Conservation (phyloP, 2,113 vertebrate genomes). For the Aramus guarauna region DNA sequence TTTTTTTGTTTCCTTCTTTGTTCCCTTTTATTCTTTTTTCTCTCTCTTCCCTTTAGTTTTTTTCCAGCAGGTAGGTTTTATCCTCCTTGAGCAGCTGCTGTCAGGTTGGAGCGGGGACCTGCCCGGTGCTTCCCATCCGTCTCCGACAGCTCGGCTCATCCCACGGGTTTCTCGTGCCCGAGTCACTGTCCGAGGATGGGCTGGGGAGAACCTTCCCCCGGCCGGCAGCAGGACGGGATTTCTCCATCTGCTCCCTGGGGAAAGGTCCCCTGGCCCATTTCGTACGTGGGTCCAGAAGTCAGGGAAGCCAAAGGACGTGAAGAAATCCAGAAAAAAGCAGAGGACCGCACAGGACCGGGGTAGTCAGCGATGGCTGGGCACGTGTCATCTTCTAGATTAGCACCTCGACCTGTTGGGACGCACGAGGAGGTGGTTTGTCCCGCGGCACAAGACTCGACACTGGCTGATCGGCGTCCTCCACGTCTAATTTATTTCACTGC, state of each 20-base stretch:
- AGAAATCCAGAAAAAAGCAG: not conserved
- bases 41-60: not conserved
- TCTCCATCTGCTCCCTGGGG: not conserved
- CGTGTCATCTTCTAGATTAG: accelerated
- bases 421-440: not conserved
- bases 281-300: no score
- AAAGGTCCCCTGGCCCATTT: not conserved
- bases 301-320: not conserved
- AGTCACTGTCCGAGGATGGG: not conserved
- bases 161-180: not conserved
- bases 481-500: not conserved
- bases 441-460: accelerated
- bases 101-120: not conserved
- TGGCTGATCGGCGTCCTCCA: not conserved
- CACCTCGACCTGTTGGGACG: not conserved
- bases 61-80: not conserved
- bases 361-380: no score
- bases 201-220: not conserved
- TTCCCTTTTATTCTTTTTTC: no score
- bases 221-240: not conserved
- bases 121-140: not conserved
- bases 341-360: accelerated
- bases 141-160: not conserved
- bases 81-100: accelerated
- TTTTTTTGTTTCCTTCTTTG: no score